Base-by-base conservation (phyloP, 2,797 vertebrate genomes). In the Lemur catta region DNA sequence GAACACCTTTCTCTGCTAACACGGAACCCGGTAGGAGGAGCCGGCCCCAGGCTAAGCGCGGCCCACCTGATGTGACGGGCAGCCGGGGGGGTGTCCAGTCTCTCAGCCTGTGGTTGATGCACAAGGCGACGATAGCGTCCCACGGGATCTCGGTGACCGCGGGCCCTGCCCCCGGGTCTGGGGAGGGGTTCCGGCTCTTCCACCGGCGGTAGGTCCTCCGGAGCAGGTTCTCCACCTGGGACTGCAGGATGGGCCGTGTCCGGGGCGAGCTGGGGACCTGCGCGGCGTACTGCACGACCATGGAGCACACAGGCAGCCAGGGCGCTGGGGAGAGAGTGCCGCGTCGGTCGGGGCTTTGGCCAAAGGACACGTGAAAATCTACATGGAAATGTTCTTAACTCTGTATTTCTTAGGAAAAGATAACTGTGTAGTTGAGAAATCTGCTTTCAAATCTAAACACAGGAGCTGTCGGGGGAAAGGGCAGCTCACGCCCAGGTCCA, bases 71-170 rank as follows among this genome's bases (percentile, higher is more conserved):
- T 69, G 96, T 96, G 92, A 98, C 10, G 0, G 99, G 98, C 5
- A 98, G 95, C 65, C 97, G 98, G 1, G 99, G 98, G 9, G 99
- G 97, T 26, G 97, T 98, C 99, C 99, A 99, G 98, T 99, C 99
- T 94, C 99, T 99, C 95, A 99, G 98, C 91, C 99, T 99, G 98
- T 99, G 99, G 98, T 99, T 99, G 41, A 99, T 99, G 86, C 99
- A 99, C 35, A 99, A 98, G 76, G 98, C 93, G 48, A 99, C 96
- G 46, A 99, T 92, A 6, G 99, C 99, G 6, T 99, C 99, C 99
- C 99, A 99, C 0, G 99, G 99, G 80, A 99, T 98, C 59, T 98
- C 98, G 1, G 98, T 81, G n/a, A 98, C 98, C 0, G 98, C 97
- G 7, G 98, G 98, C 63, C 98, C 97, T 0, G 43, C n/a, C 12